Evolutionary conservation across 1,140 invertebrate genomes (phyloP).

Genomic region (Acromyrmex heyeri): DNA sequence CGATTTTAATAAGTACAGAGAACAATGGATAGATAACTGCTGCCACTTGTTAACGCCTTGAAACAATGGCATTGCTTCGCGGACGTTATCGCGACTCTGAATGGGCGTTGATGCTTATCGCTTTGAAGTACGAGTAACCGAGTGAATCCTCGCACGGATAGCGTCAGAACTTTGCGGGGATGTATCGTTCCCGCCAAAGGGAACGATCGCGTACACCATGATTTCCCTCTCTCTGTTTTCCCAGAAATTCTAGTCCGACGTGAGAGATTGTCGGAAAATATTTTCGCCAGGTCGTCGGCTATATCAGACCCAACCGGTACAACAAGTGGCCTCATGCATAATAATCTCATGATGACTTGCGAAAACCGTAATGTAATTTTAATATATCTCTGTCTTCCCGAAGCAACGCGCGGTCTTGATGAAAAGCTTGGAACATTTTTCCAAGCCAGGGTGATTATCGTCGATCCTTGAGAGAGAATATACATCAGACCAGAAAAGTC

Average conservation of each 20-base stretch:
- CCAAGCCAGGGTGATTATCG: neutral
- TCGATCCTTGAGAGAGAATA: neutral
- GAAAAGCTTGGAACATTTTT: neutral
- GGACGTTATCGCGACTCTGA: conserved; percentile 74
- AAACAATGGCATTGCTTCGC: conserved; percentile 72
- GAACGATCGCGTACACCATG: conserved; percentile 24
- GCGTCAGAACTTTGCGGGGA: conserved; percentile 72
- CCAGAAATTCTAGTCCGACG: conserved; percentile 29
- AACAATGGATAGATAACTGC: conserved; percentile 79
- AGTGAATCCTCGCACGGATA: conserved; percentile 75
- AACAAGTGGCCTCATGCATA: conserved; percentile 42
- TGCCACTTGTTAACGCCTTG: conserved; percentile 49
- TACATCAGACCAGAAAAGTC: too few relatives aligned
- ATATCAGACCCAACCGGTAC: neutral
- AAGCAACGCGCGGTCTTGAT: neutral
- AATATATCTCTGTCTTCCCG: neutral
- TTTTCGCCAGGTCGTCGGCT: conserved; percentile 16
- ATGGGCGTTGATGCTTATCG: conserved; percentile 76
- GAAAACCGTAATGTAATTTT: conserved; percentile 2
- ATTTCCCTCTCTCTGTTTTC: neutral
- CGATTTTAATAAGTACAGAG: conserved; percentile 79
- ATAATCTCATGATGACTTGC: conserved; percentile 30
- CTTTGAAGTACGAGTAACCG: conserved; percentile 65
- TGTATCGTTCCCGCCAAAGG: conserved; percentile 60
- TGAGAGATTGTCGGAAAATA: conserved; percentile 34